Evolutionary conservation across 2,888 invertebrate species (phyloP), one percentile per base, ranked within the genome.

Genomic region (Dolomedes plantarius): DNA sequence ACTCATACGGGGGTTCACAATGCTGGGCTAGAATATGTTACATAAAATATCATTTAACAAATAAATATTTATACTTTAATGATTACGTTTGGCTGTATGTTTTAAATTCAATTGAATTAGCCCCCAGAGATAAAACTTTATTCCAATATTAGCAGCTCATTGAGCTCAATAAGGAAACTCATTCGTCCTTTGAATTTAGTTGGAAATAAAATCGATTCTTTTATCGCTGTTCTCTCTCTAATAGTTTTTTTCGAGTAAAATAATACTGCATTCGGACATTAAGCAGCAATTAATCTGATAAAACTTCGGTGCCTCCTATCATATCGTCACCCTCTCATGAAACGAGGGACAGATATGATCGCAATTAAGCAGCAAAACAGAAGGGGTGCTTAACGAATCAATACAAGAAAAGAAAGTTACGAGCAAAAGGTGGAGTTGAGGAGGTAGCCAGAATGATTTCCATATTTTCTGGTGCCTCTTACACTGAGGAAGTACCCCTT

Each of bases 351-450:
- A 65, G 31, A 62, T 32, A 67, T 65, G 46, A 65, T 72, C 64
- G 46, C 72, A 79, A 73, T 79, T 72, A 72, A 79, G 46, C 64
- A 29, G 27, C 32, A 28, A 46, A 72, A 79, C 71, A 71, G 46
- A 36, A 23, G 23, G 28, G 65, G 41, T 27, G n/a, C 19, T 19
- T 39, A 23, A 39, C 2, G n/a, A 79, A 79, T 79, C 79, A 64
- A 79, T 79, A 64, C 23, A 23, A 27, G 28, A 19, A 67, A 56
- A 32, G 67, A 78, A 79, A 28, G 29, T 16, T 11, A 27, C 32
- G 32, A 56, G 31, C 27, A 56, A 56, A 56, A 23, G 56, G 56
- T 23, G 56, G 41, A 46, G 41, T 46, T 9, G n/a, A 6, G 56
- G 56, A 6, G 3, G 23, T 5, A 56, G 5, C 19, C 16, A 46